Conservation (phyloP, 2,797 vertebrate species). For the Lithobates pipiens region DNA sequence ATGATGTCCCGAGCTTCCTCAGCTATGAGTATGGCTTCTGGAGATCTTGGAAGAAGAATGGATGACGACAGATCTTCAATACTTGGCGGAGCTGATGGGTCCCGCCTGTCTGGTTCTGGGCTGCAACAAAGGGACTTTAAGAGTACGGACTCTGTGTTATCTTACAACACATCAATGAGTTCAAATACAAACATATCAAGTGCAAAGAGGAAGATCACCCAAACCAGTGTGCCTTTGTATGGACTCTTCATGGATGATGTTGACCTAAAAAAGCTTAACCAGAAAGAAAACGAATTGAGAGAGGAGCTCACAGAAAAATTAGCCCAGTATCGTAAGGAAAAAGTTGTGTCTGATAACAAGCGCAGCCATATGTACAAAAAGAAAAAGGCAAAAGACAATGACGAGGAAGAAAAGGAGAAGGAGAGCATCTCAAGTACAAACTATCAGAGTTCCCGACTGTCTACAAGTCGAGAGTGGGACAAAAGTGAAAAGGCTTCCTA, state of each 20-base stretch:
- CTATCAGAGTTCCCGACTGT: conserved; percentile 52
- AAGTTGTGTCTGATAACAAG: conserved; percentile 89
- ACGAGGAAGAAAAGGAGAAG: conserved; percentile 68
- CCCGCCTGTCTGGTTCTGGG: conserved; percentile 71
- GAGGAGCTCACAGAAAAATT: conserved; percentile 89
- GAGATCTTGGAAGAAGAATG: conserved; percentile 64
- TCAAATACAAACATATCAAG: conserved; percentile 49
- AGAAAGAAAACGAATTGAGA: conserved; percentile 88
- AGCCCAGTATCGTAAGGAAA: conserved; percentile 87
- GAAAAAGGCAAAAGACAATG: conserved; percentile 82
- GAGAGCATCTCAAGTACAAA: conserved; percentile 65
- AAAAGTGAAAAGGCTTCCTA: conserved; percentile 67
- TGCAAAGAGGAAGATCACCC: conserved; percentile 69
- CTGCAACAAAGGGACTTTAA: conserved; percentile 62
- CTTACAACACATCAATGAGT: conserved; percentile 50
- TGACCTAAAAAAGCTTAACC: conserved; percentile 84
- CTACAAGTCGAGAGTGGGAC: conserved; percentile 66
- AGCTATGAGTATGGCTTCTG: conserved; percentile 68
- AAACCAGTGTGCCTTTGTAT: conserved; percentile 88
- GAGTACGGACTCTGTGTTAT: conserved; percentile 75
- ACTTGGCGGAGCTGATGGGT: conserved; percentile 77
- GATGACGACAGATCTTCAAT: conserved; percentile 84
- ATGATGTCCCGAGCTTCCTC: conserved; percentile 79
- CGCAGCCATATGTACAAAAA: conserved; percentile 96
- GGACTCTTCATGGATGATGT: conserved; percentile 93